Percentiles rank a stretch among this genome's conserved stretches.
These are phyloP conservation scores for Murina feae DNA, from an alignment of 2,113 vertebrate species.

Conservation along the genomic window DNA sequence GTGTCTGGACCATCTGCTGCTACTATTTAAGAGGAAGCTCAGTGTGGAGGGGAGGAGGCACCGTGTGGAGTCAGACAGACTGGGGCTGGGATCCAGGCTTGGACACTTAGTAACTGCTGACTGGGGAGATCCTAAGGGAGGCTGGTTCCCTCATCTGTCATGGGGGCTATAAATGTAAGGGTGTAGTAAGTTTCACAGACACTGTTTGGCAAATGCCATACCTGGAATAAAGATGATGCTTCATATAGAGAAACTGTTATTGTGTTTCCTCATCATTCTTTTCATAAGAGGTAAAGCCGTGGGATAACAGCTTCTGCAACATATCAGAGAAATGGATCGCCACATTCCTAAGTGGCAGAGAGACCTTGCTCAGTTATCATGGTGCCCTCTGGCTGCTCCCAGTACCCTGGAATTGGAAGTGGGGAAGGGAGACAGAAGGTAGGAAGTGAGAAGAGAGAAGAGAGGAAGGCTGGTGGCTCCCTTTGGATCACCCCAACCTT, in stretches of 20 bases:
- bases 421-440: background rate
- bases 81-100: background rate
- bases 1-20: background rate
- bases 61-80: background rate
- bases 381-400: background rate
- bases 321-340: background rate
- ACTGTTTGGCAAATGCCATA: background rate
- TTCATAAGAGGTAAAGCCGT: slow-evolving; percentile 14
- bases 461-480: background rate
- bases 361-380: background rate
- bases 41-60: background rate
- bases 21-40: background rate
- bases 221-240: slow-evolving; percentile 3
- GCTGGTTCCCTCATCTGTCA: background rate
- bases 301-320: background rate
- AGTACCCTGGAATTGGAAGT: background rate
- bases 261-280: slow-evolving; percentile 16
- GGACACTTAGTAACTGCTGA: background rate
- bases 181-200: background rate
- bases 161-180: background rate
- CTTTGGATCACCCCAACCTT: fast-evolving
- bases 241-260: background rate
- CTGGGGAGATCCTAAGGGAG: background rate
- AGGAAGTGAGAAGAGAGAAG: background rate
- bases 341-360: background rate